Conservation (phyloP, 92 coral and sea anemone species). For the Porites cylindrica region DNA sequence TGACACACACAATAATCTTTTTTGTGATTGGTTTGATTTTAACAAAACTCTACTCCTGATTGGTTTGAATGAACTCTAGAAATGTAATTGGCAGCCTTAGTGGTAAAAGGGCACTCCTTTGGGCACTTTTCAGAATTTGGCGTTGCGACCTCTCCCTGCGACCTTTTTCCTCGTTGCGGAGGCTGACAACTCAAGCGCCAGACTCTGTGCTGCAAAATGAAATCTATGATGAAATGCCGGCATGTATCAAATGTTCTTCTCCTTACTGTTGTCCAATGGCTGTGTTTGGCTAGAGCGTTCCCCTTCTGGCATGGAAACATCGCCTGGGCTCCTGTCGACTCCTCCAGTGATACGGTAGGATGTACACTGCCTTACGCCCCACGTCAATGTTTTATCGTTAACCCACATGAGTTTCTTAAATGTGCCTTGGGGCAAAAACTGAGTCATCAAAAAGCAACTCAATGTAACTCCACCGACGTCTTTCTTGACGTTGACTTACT, state of each 20-base stretch:
- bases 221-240: neutral
- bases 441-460: too few species aligned
- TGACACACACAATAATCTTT: too few species aligned
- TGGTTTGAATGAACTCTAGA: neutral
- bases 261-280: neutral
- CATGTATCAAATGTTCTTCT: neutral
- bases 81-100: neutral
- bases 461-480: too few species aligned
- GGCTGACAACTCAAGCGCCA: neutral
- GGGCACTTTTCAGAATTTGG: neutral
- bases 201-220: neutral
- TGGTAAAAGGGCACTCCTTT: neutral
- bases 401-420: too few species aligned
- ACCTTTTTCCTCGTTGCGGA: neutral
- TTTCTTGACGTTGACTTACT: too few species aligned
- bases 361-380: neutral
- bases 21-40: neutral
- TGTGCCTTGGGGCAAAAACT: too few species aligned
- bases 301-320: neutral
- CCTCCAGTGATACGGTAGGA: neutral
- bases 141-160: neutral
- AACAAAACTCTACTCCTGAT: neutral
- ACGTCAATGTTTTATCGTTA: too few species aligned
- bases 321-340: neutral
- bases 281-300: neutral